Conservation (phyloP, 2,797 vertebrate species). For the Micromesistius poutassou region DNA sequence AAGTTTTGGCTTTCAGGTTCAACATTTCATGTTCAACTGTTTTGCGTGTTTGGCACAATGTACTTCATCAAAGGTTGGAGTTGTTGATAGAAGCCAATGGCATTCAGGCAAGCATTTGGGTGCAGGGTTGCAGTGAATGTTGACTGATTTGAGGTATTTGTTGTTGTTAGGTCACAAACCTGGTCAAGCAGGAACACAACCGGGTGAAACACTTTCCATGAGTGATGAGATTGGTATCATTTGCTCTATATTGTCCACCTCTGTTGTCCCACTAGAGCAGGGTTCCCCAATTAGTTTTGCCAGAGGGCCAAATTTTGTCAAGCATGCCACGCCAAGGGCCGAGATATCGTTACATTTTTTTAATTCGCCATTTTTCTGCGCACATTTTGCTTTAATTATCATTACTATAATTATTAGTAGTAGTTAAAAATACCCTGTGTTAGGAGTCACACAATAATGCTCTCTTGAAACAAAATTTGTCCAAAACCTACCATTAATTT, state of each 20-base stretch:
- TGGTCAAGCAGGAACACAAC: constrained; percentile 19
- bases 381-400: no score
- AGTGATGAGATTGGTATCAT: background rate
- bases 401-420: no score
- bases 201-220: background rate
- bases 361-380: no score
- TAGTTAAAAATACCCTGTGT: no score
- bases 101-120: constrained; percentile 19
- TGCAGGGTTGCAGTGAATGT: constrained; percentile 16
- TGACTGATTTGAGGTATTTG: constrained; percentile 15
- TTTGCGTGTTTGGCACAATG: constrained; percentile 19
- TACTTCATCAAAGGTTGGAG: constrained; percentile 17
- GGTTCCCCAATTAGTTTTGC: no score
- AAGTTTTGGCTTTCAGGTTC: constrained; percentile 14
- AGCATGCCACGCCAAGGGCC: no score
- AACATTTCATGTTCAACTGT: constrained; percentile 17
- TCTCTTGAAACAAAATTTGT: no score
- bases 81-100: constrained; percentile 18
- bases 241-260: background rate
- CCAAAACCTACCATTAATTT: no score
- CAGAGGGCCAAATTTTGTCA: no score
- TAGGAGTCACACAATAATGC: no score
- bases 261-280: background rate
- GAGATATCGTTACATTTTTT: no score
- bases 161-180: constrained; percentile 20